phyloP scores from a whole-genome alignment of 2,888 invertebrate genomes.

The Ectropis crepuscularia region DNA sequence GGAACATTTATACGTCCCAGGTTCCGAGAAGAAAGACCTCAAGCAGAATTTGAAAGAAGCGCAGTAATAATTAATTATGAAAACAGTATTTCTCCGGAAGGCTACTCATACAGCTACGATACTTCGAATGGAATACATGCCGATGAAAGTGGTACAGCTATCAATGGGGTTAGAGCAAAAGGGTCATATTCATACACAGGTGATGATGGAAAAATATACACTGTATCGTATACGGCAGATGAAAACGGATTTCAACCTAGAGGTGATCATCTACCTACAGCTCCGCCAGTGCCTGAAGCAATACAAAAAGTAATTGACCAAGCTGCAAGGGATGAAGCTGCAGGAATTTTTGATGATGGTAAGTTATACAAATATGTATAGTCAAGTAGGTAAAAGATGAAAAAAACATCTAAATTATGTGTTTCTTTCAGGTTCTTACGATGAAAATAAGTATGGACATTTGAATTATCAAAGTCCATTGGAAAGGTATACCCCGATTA shows the following conservation, averaged over 20 bases:
- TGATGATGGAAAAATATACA: conserved; percentile 73
- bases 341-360: conserved; percentile 71
- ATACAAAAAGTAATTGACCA: conserved; percentile 69
- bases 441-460: conserved; percentile 70
- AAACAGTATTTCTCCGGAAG: conserved; percentile 60
- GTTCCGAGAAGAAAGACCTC: conserved; percentile 52
- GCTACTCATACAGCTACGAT: conserved; percentile 67
- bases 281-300: conserved; percentile 71
- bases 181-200: conserved; percentile 72
- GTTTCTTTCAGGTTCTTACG: conserved; percentile 63
- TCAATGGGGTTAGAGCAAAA: conserved; percentile 64
- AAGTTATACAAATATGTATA: conserved; percentile 34
- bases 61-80: conserved; percentile 66
- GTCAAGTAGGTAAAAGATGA: not conserved
- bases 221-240: conserved; percentile 68
- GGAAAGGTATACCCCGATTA: conserved; percentile 26
- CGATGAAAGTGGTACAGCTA: conserved; percentile 67
- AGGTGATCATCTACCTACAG: conserved; percentile 75
- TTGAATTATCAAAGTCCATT: conserved; percentile 54
- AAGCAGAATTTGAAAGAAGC: conserved; percentile 60
- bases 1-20: not conserved
- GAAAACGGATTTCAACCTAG: conserved; percentile 71
- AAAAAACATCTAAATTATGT: not conserved
- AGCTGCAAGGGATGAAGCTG: conserved; percentile 57
- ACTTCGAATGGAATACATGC: conserved; percentile 75